Evolutionary conservation across 2,113 vertebrate species (phyloP).

Genomic region (Vanacampus margaritifer): DNA sequence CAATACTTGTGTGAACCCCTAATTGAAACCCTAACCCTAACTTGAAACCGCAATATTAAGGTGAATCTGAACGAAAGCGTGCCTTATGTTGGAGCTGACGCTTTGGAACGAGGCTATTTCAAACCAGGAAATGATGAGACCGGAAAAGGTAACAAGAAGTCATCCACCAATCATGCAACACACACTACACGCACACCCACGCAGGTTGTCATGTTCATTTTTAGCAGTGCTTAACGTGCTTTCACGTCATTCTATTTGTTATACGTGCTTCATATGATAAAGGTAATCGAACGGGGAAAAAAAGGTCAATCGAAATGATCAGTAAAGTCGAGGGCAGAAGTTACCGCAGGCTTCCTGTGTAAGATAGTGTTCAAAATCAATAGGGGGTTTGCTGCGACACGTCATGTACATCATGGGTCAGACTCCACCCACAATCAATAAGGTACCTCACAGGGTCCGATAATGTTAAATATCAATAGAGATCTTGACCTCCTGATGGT

Average conservation of each 20-base stretch:
- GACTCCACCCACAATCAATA: background rate
- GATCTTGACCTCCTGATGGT: too few species aligned
- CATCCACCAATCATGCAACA: background rate
- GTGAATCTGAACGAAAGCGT: background rate
- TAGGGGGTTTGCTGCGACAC: background rate
- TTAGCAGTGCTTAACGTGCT: background rate
- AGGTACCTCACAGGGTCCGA: background rate
- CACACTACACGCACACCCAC: background rate
- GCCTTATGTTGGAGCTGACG: background rate
- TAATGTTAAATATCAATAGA: background rate
- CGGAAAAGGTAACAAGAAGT: background rate
- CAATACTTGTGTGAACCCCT: background rate
- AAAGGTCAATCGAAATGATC: too few species aligned
- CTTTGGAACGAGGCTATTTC: background rate
- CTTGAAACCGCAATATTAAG: background rate
- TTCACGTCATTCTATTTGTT: background rate
- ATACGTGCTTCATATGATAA: background rate
- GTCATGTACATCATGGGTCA: background rate
- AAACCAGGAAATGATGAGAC: conserved; percentile 1
- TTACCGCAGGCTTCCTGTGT: background rate
- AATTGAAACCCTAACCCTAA: background rate
- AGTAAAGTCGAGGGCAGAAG: background rate
- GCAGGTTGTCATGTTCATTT: background rate
- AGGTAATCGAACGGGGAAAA: background rate
- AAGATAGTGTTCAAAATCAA: background rate